Base-by-base conservation (phyloP, 2,797 vertebrate species). In the Buceros bicornis region DNA sequence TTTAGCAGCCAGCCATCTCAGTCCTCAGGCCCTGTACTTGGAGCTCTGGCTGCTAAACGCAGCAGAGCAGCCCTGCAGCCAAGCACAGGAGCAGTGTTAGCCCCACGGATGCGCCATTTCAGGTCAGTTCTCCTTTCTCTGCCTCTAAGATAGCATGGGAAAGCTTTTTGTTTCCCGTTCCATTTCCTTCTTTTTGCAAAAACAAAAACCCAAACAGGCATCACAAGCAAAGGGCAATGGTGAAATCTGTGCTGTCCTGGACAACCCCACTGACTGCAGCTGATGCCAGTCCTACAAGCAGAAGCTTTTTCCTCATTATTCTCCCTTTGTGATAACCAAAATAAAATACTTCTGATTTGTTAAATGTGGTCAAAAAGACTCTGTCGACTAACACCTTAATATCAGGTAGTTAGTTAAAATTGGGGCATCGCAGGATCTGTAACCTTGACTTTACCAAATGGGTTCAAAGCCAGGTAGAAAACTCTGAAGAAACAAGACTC, bases 51-150 rank as follows among this genome's bases (percentile, higher is more conserved):
- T 31, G 24, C 13, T 37, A 0, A 2, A 3, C 29, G 40, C 26
- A 64, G 64, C 43, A 50, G 14, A 61, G 18, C 29, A 73, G 6
- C 48, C 11, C 53, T 47, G 45, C 45, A 24, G 0, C 25, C 0
- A 2, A 57, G 37, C 18, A 3, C 43, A 15, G 35, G 24, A 42
- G 35, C 42, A 42, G 17, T 2, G 1, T 45, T 50, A 66, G n/a
- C 31, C 11, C 54, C 9, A 1, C 2, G 20, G 3, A 31, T 35
- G 45, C 22, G 26, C 9, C 11, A 8, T 45, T 22, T 56, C 14
- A 43, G 35, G 29, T 20, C 78, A 84, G n/a, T 93, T 95, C 89
- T 87, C 50, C 37, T 95, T 96, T 87, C 47, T 77, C 50, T 47
- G 37, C 28, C 42, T 70, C 50, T n/a, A 13, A 81, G 25, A 61